Evolutionary conservation across 2,888 invertebrate species (phyloP).

Genomic region (Polia nebulosa): DNA sequence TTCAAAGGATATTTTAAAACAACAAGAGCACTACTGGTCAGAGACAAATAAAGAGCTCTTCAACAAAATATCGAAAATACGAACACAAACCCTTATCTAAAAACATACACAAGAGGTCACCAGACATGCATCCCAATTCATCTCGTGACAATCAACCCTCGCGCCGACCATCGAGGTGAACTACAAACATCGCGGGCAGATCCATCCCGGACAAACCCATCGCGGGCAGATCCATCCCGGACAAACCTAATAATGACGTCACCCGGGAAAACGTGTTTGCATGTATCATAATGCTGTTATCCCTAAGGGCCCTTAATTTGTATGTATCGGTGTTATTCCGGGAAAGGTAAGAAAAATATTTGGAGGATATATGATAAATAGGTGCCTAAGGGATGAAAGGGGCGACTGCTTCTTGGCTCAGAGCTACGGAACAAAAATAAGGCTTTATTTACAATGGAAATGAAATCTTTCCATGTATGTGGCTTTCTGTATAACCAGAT

Average conservation of each 20-base stretch:
- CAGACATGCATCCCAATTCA: not conserved
- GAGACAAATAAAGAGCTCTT: not conserved
- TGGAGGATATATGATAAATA: conserved; percentile 48
- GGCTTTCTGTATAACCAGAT: not conserved
- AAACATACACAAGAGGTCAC: not conserved
- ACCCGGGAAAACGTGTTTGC: conserved; percentile 34
- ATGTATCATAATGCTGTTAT: conserved; percentile 38
- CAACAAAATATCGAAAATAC: not conserved
- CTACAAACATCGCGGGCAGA: conserved; percentile 26
- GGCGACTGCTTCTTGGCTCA: conserved; percentile 20
- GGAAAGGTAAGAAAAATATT: conserved; percentile 50
- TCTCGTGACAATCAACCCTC: conserved; percentile 9
- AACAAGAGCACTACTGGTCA: not conserved
- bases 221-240: conserved; percentile 14
- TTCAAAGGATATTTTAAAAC: no score
- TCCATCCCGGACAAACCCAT: conserved; percentile 36
- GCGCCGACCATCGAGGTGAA: conserved; percentile 3
- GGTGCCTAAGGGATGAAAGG: conserved; percentile 43
- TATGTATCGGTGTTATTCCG: conserved; percentile 50
- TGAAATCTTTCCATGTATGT: conserved; percentile 5
- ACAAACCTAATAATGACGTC: conserved; percentile 49
- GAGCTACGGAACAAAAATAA: conserved; percentile 34
- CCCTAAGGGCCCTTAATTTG: conserved; percentile 43
- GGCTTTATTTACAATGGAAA: conserved; percentile 29
- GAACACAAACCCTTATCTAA: not conserved